A percentile compares a stretch with the other conserved stretches of the same genome.
Evolutionary conservation across 2,113 vertebrate genomes (phyloP).

Genomic region (Pomatostomus ruficeps): DNA sequence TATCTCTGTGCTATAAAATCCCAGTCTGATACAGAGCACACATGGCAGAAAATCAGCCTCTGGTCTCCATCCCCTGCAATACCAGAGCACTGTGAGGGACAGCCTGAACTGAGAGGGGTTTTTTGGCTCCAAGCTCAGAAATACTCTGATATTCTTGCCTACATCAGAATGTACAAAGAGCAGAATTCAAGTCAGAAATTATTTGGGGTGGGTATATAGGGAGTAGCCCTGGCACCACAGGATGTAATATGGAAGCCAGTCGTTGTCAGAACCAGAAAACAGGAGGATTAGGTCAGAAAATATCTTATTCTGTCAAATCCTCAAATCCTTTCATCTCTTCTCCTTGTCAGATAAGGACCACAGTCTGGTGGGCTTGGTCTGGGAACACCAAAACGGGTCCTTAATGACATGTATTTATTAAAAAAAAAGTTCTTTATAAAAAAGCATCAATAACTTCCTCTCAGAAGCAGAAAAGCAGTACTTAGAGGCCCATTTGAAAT

Average conservation of each 20-base stretch:
- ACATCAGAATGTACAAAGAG: background rate
- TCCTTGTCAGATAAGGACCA: background rate
- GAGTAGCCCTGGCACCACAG: background rate
- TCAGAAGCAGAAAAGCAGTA: background rate
- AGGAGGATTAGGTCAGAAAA: conserved; percentile 16
- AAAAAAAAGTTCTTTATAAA: background rate
- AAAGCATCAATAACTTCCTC: background rate
- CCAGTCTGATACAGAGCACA: background rate
- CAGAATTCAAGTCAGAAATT: background rate
- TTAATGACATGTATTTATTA: background rate
- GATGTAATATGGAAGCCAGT: background rate
- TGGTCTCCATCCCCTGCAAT: background rate
- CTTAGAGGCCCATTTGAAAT: background rate
- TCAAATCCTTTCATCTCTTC: conserved; percentile 33
- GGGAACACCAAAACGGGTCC: fast-evolving
- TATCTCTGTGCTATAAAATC: background rate
- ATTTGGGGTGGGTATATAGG: fast-evolving
- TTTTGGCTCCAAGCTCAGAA: background rate
- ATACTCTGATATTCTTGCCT: background rate
- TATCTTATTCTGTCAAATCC: conserved; percentile 11
- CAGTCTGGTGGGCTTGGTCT: background rate
- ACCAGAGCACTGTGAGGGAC: background rate
- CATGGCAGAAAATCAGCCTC: background rate
- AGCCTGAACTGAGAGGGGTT: background rate
- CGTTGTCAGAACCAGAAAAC: background rate